A percentile compares a stretch with the other conserved stretches of the same genome.
phyloP scores from a whole-genome alignment of 53 echinoderm and acorn worm species.

The Zoroaster sp. region DNA sequence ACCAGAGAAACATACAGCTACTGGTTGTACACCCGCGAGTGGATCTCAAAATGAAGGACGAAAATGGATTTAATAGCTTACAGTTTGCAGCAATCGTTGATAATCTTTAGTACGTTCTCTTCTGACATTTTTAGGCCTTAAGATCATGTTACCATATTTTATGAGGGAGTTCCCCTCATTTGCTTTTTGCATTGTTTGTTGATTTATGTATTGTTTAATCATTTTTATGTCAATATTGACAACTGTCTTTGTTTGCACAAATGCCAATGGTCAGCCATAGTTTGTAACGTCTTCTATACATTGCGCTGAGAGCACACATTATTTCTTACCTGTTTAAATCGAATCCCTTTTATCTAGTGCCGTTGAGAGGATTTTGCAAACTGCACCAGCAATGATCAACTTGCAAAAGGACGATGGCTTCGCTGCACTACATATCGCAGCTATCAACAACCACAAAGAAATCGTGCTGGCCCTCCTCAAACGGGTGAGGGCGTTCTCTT shows the following conservation, averaged over 20 bases:
- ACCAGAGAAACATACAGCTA: neutral
- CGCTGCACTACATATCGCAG: slow-evolving; percentile 70
- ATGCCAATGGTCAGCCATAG: neutral
- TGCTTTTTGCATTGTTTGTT: too few relatives aligned
- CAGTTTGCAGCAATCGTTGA: neutral
- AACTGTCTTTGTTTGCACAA: too few relatives aligned
- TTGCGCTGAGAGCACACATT: neutral
- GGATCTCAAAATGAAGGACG: slow-evolving; percentile 24
- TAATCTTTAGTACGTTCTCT: neutral
- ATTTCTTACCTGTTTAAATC: neutral
- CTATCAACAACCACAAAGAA: slow-evolving; percentile 43
- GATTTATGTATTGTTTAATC: too few relatives aligned
- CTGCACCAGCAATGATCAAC: neutral
- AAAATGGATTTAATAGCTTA: slow-evolving; percentile 33
- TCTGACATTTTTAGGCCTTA: neutral
- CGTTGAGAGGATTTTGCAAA: neutral
- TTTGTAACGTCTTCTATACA: neutral
- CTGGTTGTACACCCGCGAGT: slow-evolving; percentile 32
- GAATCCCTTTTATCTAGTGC: neutral
- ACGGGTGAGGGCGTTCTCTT: neutral
- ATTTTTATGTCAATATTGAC: too few relatives aligned
- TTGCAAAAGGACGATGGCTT: slow-evolving; percentile 58
- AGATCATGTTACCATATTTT: too few relatives aligned
- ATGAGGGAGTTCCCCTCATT: too few relatives aligned
- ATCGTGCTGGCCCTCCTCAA: slow-evolving; percentile 14